Evolutionary conservation across 1,140 invertebrate genomes (phyloP), one percentile per base, ranked within the genome.

Genomic region (Diorhabda carinulata): DNA sequence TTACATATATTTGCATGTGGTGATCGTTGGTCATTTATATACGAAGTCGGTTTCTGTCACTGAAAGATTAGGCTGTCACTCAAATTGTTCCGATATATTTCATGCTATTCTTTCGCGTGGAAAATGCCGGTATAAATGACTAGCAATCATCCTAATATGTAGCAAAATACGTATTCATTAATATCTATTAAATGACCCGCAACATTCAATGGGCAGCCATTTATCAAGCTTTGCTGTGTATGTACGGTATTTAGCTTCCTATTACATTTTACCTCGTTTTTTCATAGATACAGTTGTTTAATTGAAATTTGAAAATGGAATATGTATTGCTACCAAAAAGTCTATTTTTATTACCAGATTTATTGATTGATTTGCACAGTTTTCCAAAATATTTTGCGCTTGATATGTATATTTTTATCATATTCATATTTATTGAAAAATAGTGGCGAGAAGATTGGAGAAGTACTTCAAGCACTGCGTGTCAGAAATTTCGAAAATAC

Each of bases 61-160:
- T 75, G 71, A 76, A 71, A 70, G 75, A 76, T 76, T 76, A 76
- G 70, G 43, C 75, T 72, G 75, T 76, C 75, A 75, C 66, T 73
- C 75, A 72, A 71, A 75, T 52, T 71, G 64, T 62, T 66, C 57
- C 60, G 64, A 66, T 69, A 73, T 73, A 70, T 71, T 70, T 73
- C 69, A 73, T 43, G 43, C 4, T 10, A 44, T 63, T 63, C 44
- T 69, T 72, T 72, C 10, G 41, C 58, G 25, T 60, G 58, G 58
- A 60, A 42, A 42, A 60, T 63, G 42, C 9, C 43, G 61, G 10
- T 44, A 45, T 10, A 63, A 63, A 63, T 45, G 61, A 45, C 44
- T 25, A 45, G 61, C 44, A 63, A 63, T 63, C 61, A 44, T 63
- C 61, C 61, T 44, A 62, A 62, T 62, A 62, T 63, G 42, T 63